Base-by-base conservation (phyloP, 2,888 invertebrate genomes). In the Eristalinus sepulchralis region DNA sequence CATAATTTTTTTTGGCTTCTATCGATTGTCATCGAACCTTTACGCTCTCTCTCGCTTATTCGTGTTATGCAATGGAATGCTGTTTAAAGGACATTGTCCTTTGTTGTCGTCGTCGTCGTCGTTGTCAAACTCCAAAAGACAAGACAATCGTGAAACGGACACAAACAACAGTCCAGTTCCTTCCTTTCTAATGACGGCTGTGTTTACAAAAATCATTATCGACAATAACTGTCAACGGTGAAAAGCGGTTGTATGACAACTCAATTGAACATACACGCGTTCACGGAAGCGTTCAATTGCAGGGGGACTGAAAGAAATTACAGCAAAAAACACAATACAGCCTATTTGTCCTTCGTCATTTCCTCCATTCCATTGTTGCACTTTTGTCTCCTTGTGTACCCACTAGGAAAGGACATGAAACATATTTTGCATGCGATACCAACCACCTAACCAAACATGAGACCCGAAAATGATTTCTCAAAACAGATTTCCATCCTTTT, bases 161-260 rank as follows among this genome's bases (percentile, higher is more conserved):
- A n/a, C n/a, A 59, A 17, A 83, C 68, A 47, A 47, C 17, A 47
- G 6, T 47, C 17, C 47, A 27, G 5, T 27, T 27, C 27, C 27
- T 27, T 27, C 2, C 27, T 27, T 17, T 8, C 47, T 80, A 84
- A 78, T 83, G 89, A 87, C 89, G 91, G 91, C 91, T 91, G 91
- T 91, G 88, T 91, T 91, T 91, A 88, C 90, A 75, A 39, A 89
- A 88, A 76, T 89, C 89, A 91, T 92, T 91, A 91, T 88, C 83
- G 88, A 83, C 87, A 87, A 88, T 88, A 80, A 87, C 84, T 88
- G 88, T 87, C 88, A 88, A 89, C 89, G 87, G 85, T 88, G 85
- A 81, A 81, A 88, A 87, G 82, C 84, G 83, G 67, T 86, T 82
- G 88, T 88, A 89, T 89, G 90, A 89, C 90, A 91, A 91, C 91